These are phyloP conservation scores for Timandra comae DNA, from an alignment of 2,888 invertebrate species.

Conservation along the genomic window DNA sequence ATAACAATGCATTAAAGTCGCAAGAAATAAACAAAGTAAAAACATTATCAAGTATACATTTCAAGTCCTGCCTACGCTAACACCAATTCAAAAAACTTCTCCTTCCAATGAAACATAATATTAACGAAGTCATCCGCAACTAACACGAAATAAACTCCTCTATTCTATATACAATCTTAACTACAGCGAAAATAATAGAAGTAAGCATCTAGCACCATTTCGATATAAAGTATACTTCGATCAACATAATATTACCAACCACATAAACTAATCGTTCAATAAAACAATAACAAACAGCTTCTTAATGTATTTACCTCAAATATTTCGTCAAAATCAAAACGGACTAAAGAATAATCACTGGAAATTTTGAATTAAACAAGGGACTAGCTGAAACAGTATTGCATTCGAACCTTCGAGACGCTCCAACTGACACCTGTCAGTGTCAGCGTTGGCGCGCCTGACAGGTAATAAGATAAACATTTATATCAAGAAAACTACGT, in stretches of 20 bases:
- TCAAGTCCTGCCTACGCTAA: constrained; percentile 1
- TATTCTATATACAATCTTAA: constrained; percentile 47
- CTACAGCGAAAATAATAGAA: constrained; percentile 59
- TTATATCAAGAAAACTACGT: constrained; percentile 47
- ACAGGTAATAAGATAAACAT: constrained; percentile 41
- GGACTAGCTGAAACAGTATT: constrained; percentile 66
- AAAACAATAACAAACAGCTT: constrained; percentile 53
- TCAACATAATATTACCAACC: constrained; percentile 70
- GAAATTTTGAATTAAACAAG: constrained; percentile 57
- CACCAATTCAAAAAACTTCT: too few relatives aligned
- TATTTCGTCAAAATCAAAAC: constrained; percentile 29
- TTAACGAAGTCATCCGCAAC: constrained; percentile 6
- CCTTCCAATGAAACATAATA: constrained; percentile 8
- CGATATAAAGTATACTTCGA: constrained; percentile 65
- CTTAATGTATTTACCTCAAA: constrained; percentile 22
- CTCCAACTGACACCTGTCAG: background rate
- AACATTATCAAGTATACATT: background rate
- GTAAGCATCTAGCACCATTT: constrained; percentile 74
- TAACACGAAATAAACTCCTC: constrained; percentile 22
- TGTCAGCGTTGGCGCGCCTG: background rate
- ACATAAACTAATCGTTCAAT: constrained; percentile 48
- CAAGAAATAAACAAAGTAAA: background rate
- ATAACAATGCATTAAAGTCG: constrained; percentile 2
- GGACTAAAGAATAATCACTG: constrained; percentile 43
- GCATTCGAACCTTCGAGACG: constrained; percentile 28